Evolutionary conservation across 1,140 invertebrate genomes (phyloP), one percentile per base, ranked within the genome.

Genomic region (Leptonema lineaticorne): DNA sequence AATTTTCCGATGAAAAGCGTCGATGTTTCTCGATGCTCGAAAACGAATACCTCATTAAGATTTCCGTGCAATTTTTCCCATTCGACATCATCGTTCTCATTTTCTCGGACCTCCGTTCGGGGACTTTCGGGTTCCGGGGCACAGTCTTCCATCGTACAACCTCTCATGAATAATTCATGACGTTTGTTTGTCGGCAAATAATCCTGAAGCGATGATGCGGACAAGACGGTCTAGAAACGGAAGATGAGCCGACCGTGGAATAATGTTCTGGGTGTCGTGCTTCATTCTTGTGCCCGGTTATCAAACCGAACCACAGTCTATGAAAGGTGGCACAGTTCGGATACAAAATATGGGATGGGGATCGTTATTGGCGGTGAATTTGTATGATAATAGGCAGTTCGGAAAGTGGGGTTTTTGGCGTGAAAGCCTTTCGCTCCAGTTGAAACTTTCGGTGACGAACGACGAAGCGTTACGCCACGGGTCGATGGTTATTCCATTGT

Each of bases 91-190:
- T n/a, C n/a, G n/a, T n/a, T n/a, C n/a, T n/a, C n/a, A n/a, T n/a
- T n/a, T n/a, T n/a, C n/a, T n/a, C n/a, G n/a, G n/a, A n/a, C n/a
- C n/a, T n/a, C 30, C 59, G 9, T 24, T 11, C 8, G n/a, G 24
- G 59, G 59, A 62, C 28, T 41, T 11, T 62, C 33, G 16, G 29
- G 29, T 20, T 28, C 9, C 3, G 8, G 1, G 2, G 22, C 14
- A 9, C 50, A 53, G 5, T 24, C 18, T 4, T 2, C 18, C 18
- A 22, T 22, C 22, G 27, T 9, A 7, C 22, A n/a, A 5, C 29
- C 33, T 16, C 6, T 37, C 60, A 69, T 72, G 70, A 69, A 72
- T 72, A 48, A 72, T 72, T 69, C 71, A 68, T 30, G 11, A n/a
- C 63, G 27, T 67, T 72, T 50, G 69, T 68, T 71, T 71, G 65